These are phyloP conservation scores for Mallotus villosus DNA, from an alignment of 2,797 vertebrate species.

Conservation along the genomic window DNA sequence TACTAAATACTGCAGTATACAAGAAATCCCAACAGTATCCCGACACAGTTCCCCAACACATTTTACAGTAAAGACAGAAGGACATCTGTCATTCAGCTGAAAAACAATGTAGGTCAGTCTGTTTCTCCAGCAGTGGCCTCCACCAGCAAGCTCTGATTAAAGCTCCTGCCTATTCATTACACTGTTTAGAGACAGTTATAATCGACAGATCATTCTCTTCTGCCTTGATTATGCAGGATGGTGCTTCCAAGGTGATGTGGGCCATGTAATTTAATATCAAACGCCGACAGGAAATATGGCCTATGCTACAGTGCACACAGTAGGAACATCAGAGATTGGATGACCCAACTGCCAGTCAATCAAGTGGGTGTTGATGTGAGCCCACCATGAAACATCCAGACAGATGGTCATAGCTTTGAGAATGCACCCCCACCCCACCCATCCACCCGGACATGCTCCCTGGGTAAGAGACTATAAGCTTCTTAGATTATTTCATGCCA, in stretches of 20 bases:
- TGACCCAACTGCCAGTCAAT: constrained; percentile 67
- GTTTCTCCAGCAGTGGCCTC: constrained; percentile 46
- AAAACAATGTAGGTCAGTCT: constrained; percentile 66
- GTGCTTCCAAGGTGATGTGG: constrained; percentile 15
- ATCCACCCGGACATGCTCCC: constrained; percentile 49
- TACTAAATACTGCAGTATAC: constrained; percentile 25
- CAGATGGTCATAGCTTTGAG: constrained; percentile 72
- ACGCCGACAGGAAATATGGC: constrained; percentile 24
- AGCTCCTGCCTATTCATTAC: constrained; percentile 16
- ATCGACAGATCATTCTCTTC: constrained; percentile 41
- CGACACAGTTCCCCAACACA: constrained; percentile 29
- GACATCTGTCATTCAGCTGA: constrained; percentile 69
- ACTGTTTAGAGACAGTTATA: neutral
- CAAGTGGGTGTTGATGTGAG: constrained; percentile 51
- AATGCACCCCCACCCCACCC: constrained; percentile 51
- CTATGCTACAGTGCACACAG: constrained; percentile 4
- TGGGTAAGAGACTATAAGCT: constrained; percentile 73
- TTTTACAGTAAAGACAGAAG: constrained; percentile 51
- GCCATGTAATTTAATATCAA: constrained; percentile 39
- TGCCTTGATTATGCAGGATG: constrained; percentile 6
- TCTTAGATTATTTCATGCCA: constrained; percentile 68
- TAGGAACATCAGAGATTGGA: constrained; percentile 62
- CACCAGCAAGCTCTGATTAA: constrained; percentile 59
- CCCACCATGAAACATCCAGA: constrained; percentile 64
- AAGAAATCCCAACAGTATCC: constrained; percentile 56